Conservation (phyloP, 2,888 invertebrate genomes). For the Drosophila pegasa region DNA sequence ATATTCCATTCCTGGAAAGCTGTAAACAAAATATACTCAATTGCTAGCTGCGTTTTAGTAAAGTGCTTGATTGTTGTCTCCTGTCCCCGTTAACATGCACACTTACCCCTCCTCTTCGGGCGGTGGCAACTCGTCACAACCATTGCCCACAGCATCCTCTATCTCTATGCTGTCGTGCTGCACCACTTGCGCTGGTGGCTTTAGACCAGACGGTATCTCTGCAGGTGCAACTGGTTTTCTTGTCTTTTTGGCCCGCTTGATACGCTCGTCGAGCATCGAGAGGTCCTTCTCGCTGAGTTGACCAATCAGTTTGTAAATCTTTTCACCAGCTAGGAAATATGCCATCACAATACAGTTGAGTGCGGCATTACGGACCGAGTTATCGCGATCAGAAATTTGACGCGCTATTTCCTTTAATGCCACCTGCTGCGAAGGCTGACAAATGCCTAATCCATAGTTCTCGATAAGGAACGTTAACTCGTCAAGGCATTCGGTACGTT, state of each 20-base stretch:
- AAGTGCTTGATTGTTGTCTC: conserved; percentile 1
- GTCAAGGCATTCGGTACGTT: conserved; percentile 97
- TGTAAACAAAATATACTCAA: background rate
- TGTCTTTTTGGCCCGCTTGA: conserved; percentile 94
- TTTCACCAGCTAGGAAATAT: conserved; percentile 95
- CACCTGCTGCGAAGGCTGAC: conserved; percentile 91
- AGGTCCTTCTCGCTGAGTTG: conserved; percentile 97
- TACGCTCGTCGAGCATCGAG: conserved; percentile 96
- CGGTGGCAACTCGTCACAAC: conserved; percentile 82
- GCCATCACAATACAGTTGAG: conserved; percentile 96
- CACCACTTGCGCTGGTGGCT: conserved; percentile 53
- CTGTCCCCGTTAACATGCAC: background rate
- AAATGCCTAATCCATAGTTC: conserved; percentile 92
- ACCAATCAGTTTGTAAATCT: conserved; percentile 94
- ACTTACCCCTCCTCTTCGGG: conserved; percentile 81
- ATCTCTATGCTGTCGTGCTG: conserved; percentile 84
- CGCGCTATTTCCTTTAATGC: conserved; percentile 94
- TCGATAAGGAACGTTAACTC: conserved; percentile 95
- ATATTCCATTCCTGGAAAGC: conserved; percentile 19
- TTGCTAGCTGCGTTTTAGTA: conserved; percentile 7
- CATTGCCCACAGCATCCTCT: conserved; percentile 84
- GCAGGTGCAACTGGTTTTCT: conserved; percentile 84
- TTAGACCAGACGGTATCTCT: conserved; percentile 82
- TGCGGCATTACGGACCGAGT: conserved; percentile 97
- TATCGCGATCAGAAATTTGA: conserved; percentile 98